Evolutionary conservation across 1,140 invertebrate species (phyloP).

Genomic region (Brachionus plicatilis): DNA sequence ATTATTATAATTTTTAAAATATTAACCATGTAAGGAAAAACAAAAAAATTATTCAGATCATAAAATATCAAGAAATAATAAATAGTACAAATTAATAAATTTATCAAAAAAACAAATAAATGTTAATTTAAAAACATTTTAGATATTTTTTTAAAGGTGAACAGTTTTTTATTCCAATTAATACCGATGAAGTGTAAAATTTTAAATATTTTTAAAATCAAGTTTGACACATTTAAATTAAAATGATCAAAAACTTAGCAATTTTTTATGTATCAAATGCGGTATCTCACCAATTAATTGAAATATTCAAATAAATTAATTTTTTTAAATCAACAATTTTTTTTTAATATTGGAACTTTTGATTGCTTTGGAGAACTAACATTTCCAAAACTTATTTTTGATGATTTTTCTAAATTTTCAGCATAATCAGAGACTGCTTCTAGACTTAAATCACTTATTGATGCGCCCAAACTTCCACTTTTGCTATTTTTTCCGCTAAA

Average conservation of each 20-base stretch:
- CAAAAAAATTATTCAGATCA: not conserved
- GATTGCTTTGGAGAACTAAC: not conserved
- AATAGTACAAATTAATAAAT: not conserved
- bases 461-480: slow-evolving; percentile 18
- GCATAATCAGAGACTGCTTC: not conserved
- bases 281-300: not conserved
- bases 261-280: not conserved
- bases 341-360: not conserved
- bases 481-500: slow-evolving; percentile 11
- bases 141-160: not conserved
- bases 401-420: not conserved
- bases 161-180: not conserved
- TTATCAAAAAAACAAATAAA: not conserved
- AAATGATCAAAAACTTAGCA: too few relatives aligned
- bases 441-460: slow-evolving; percentile 11
- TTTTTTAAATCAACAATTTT: not conserved
- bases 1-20: not conserved
- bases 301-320: not conserved
- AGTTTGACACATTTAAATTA: too few relatives aligned
- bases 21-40: not conserved
- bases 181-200: too few relatives aligned
- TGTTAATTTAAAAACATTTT: not conserved
- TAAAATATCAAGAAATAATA: not conserved
- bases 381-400: not conserved
- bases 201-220: too few relatives aligned